These are phyloP conservation scores for Eciton burchellii DNA, from an alignment of 1,140 invertebrate genomes.

Conservation along the genomic window DNA sequence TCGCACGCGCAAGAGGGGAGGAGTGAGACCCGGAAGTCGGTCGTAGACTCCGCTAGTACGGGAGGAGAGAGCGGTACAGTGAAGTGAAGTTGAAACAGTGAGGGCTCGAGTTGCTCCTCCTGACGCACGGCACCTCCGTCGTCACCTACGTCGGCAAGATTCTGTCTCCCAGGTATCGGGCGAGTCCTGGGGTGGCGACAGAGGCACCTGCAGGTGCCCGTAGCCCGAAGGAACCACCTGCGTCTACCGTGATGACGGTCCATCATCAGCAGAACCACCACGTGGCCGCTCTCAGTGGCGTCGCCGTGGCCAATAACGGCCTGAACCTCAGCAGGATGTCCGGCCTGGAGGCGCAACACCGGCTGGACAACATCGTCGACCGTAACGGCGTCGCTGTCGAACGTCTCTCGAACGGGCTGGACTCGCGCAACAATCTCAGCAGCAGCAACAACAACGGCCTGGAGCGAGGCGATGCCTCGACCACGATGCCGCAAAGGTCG, in stretches of 20 bases:
- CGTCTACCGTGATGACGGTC: constrained; percentile 83
- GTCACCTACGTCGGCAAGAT: constrained; percentile 81
- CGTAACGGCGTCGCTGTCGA: constrained; percentile 76
- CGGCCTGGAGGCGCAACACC: constrained; percentile 80
- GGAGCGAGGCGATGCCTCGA: constrained; percentile 77
- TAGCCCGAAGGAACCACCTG: constrained; percentile 78
- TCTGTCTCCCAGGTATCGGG: constrained; percentile 82
- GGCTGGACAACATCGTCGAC: constrained; percentile 78
- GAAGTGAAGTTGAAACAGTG: constrained; percentile 44
- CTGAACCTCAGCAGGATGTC: constrained; percentile 83
- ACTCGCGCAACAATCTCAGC: constrained; percentile 71
- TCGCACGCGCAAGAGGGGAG: constrained; percentile 1
- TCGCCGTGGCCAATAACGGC: constrained; percentile 80
- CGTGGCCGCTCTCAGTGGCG: constrained; percentile 83
- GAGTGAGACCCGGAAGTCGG: constrained; percentile 7
- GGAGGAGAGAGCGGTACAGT: constrained; percentile 52
- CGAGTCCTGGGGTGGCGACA: constrained; percentile 83
- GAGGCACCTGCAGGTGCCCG: constrained; percentile 80
- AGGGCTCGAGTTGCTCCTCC: constrained; percentile 41
- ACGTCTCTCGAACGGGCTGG: constrained; percentile 77
- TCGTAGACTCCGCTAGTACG: too few species aligned
- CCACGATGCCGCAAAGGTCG: constrained; percentile 88
- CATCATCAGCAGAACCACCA: constrained; percentile 85
- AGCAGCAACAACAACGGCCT: constrained; percentile 65
- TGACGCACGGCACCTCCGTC: constrained; percentile 50